Evolutionary conservation across 1,140 invertebrate genomes (phyloP).

Genomic region (Lepidurus packardi): DNA sequence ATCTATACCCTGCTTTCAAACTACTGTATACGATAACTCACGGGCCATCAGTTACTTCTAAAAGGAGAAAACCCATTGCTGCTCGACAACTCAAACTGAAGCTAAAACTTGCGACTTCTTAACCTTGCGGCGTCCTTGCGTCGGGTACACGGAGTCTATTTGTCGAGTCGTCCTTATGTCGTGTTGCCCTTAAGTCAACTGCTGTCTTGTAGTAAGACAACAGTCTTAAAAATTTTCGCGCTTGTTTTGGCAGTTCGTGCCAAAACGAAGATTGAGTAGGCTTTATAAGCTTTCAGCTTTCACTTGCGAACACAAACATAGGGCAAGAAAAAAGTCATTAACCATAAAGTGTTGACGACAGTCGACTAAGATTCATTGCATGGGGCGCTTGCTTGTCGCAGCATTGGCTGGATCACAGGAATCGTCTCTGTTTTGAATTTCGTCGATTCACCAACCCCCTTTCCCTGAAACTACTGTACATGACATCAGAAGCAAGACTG

Average conservation of each 20-base stretch:
- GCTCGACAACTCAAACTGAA: neutral
- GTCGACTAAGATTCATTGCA: neutral
- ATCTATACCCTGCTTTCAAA: neutral
- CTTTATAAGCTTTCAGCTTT: no score
- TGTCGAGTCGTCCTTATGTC: no score
- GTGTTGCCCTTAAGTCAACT: no score
- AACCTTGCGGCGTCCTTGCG: no score
- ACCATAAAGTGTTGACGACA: neutral
- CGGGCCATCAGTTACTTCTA: neutral
- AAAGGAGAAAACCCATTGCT: neutral
- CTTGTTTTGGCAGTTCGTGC: no score
- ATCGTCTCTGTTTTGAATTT: neutral
- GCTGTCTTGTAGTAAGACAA: no score
- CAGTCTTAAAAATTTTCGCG: no score
- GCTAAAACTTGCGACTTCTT: neutral
- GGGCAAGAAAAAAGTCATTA: neutral
- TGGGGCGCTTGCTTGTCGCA: neutral
- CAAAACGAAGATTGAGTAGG: no score
- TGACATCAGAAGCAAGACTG: neutral
- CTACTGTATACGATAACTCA: no score
- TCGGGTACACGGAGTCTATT: no score
- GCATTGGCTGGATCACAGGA: neutral
- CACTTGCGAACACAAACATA: neutral
- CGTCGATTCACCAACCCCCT: neutral
- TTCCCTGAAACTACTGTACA: neutral